Evolutionary conservation across 2,797 vertebrate genomes (phyloP).

Genomic region (Phylloscopus collybita): DNA sequence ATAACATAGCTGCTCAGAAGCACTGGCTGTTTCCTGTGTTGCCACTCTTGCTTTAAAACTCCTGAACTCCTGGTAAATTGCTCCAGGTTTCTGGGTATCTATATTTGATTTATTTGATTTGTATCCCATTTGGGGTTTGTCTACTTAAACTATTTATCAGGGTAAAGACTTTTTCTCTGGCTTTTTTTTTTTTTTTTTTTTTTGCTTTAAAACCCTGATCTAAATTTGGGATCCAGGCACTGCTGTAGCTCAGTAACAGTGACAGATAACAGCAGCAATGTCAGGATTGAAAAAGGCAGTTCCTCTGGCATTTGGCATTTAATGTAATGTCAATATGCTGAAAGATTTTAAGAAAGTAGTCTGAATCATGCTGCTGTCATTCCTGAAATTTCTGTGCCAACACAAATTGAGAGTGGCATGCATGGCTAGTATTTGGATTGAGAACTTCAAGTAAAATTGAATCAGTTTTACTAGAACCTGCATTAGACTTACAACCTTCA

Average conservation of each 20-base stretch:
- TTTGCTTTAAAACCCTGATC: neutral
- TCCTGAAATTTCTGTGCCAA: neutral
- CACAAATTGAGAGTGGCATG: neutral
- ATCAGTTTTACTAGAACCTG: neutral
- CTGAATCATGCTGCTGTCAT: constrained; percentile 1
- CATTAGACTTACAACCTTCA: neutral
- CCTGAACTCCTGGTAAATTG: neutral
- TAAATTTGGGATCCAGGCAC: neutral
- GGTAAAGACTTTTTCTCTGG: neutral
- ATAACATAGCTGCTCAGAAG: neutral
- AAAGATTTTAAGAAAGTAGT: neutral
- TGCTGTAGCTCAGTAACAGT: neutral
- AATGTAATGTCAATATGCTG: neutral
- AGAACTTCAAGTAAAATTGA: neutral
- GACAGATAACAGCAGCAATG: neutral
- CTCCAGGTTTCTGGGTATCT: neutral
- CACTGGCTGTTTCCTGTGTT: neutral
- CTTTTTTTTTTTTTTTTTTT: neutral
- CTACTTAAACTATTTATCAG: neutral
- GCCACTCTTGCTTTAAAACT: neutral
- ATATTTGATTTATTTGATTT: neutral
- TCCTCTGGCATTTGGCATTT: constrained; percentile 10
- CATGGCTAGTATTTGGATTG: neutral
- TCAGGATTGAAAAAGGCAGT: neutral
- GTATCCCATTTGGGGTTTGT: neutral